Base-by-base conservation (phyloP, 1,140 invertebrate genomes). In the Rhizoglyphus robini region DNA sequence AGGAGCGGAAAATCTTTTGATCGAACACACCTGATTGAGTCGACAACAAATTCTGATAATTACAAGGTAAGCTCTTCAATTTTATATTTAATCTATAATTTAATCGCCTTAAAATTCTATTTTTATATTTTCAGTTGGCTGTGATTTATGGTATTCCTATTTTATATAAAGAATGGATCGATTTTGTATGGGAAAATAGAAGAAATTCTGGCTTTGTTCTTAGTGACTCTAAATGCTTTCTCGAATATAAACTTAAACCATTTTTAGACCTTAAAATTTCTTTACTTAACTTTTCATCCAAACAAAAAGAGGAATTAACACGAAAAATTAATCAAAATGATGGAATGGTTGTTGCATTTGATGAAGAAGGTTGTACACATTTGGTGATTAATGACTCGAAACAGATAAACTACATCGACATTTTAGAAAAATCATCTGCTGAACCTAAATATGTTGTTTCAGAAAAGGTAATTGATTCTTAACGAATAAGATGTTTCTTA, bases 11-110 rank as follows among this genome's bases (percentile, higher is more conserved):
- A 87, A 74, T 63, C 61, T 13, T 63, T 63, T 63, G 61, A 63
- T n/a, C 85, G 91, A 65, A 96, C 92, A 54, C 92, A 96, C 80
- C 80, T 98, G 46, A 88, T 97, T 69, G 88, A 91, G 58, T 87
- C 87, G 71, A 81, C 82, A 72, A 86, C 85, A 71, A 83, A 84
- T 47, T 90, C 92, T 66, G 85, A 90, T 71, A 96, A 96, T 79
- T 89, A 88, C 73, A 80, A 83, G 72, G 78, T 79, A 71, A 67
- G 15, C 65, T 48, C 8, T 27, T 27, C 25, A 23, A 25, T 49
- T 49, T 29, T n/a, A 49, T 36, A 32, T 65, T 41, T 32, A 34
- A 36, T 60, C 29, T 66, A 8, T 32, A 25, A 25, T 58, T 48
- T 34, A 27, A 31, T 30, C 18, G n/a, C n/a, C n/a, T n/a, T n/a